Percentiles rank a stretch among this genome's conserved stretches.
Evolutionary conservation across 2,797 vertebrate genomes (phyloP).

Genomic region (Acanthiza pusilla): DNA sequence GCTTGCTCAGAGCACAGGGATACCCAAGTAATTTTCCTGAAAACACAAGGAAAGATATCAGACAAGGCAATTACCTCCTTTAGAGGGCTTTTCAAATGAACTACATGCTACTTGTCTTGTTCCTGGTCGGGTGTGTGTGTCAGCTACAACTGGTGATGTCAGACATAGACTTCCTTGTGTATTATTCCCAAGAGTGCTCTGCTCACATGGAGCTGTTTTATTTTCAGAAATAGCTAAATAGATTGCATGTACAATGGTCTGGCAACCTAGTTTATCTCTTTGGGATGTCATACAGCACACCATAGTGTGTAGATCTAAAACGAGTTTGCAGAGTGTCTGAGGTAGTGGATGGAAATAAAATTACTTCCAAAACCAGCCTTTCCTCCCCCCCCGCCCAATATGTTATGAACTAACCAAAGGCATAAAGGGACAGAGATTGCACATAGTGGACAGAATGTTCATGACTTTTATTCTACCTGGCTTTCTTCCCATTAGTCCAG

Average conservation of each 20-base stretch:
- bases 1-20: neutral
- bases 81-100: neutral
- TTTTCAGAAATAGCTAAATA: neutral
- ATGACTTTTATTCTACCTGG: neutral
- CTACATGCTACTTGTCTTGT: neutral
- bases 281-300: neutral
- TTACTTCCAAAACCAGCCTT: neutral
- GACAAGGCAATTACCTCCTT: neutral
- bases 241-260: neutral
- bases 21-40: neutral
- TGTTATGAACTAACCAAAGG: neutral
- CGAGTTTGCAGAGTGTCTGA: neutral
- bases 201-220: neutral
- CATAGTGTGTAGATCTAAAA: neutral
- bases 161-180: neutral
- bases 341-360: neutral
- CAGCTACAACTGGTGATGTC: neutral
- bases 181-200: neutral
- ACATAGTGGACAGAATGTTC: neutral
- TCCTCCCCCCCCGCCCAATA: rapidly evolving
- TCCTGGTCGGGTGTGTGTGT: neutral
- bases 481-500: neutral
- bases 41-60: neutral
- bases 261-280: neutral
- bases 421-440: neutral